Conservation (phyloP, 2,888 invertebrate genomes). For the Rhagium mordax region DNA sequence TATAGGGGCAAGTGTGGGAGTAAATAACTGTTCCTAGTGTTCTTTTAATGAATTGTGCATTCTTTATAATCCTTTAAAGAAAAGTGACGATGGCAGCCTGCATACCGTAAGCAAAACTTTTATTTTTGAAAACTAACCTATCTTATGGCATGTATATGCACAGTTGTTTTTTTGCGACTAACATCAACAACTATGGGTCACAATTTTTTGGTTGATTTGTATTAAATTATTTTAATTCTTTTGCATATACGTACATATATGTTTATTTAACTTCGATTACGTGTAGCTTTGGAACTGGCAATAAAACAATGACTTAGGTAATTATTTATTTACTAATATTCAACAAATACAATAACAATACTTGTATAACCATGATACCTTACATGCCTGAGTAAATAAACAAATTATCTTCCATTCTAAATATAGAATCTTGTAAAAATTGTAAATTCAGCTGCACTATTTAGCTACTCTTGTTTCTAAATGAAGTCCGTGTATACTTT, state of each 20-base stretch:
- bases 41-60: background rate
- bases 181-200: background rate
- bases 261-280: no score
- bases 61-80: background rate
- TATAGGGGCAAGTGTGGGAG: background rate
- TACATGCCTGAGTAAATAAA: no score
- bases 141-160: background rate
- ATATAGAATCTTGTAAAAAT: background rate
- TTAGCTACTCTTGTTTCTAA: constrained; percentile 76
- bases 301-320: background rate
- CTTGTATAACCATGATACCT: no score
- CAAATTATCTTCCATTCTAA: background rate
- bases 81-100: background rate
- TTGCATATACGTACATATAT: no score
- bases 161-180: background rate
- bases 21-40: background rate
- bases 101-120: background rate
- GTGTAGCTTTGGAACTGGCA: no score
- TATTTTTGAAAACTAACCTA: background rate
- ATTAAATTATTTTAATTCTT: no score
- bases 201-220: no score
- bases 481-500: constrained; percentile 87
- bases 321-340: background rate
- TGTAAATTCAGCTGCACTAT: constrained; percentile 4
- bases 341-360: no score